These are phyloP conservation scores for Synaphobranchus kaupii DNA, from an alignment of 2,797 vertebrate genomes.

Conservation along the genomic window DNA sequence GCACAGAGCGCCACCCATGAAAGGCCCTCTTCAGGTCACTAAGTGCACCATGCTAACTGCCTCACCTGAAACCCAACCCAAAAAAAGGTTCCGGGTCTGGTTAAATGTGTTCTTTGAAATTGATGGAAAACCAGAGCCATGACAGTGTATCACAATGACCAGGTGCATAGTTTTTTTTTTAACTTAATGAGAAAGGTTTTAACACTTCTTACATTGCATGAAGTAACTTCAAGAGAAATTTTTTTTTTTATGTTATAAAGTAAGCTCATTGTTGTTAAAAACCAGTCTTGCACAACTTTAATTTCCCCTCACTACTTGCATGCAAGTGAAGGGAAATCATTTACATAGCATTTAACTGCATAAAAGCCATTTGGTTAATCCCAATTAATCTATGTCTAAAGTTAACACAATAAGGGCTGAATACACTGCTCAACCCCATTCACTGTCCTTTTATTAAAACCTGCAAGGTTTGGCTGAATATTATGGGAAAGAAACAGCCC, in stretches of 20 bases:
- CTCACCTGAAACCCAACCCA: background rate
- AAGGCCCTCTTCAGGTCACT: background rate
- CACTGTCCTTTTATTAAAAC: slow-evolving; percentile 53
- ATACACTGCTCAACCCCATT: slow-evolving; percentile 49
- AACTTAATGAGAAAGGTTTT: background rate
- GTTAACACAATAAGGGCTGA: slow-evolving; percentile 53
- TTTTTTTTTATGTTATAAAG: slow-evolving; percentile 22
- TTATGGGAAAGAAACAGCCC: slow-evolving; percentile 28
- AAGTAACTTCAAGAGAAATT: slow-evolving; percentile 15
- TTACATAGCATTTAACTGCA: slow-evolving; percentile 55
- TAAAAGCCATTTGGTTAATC: slow-evolving; percentile 56
- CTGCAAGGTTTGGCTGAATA: slow-evolving; percentile 19
- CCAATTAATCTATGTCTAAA: slow-evolving; percentile 70
- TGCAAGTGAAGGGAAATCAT: slow-evolving; percentile 56
- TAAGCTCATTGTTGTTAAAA: slow-evolving; percentile 16
- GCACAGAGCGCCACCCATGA: background rate
- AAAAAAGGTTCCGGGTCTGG: background rate
- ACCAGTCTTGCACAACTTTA: slow-evolving; percentile 1
- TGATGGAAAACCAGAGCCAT: background rate
- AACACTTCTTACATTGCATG: background rate
- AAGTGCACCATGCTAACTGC: background rate
- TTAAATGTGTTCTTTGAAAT: background rate
- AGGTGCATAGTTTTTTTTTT: background rate
- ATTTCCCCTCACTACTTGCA: slow-evolving; percentile 15
- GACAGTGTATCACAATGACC: background rate